A percentile compares a stretch with the other conserved stretches of the same genome.
phyloP scores from a whole-genome alignment of 1,140 invertebrate species.

The Papilio xuthus region DNA sequence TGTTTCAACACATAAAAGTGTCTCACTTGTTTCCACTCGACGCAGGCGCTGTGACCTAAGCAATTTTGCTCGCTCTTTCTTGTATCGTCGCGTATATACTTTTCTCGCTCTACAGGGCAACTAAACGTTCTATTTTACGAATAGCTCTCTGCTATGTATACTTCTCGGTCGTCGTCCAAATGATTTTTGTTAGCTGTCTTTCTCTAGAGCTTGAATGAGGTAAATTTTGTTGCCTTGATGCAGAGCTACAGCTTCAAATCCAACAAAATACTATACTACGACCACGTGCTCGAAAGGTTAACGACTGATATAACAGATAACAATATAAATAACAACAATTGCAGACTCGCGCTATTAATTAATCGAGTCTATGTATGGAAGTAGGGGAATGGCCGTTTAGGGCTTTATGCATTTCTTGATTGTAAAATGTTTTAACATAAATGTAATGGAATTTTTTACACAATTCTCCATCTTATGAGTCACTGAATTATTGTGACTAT shows the following conservation, averaged over 20 bases:
- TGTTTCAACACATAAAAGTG: conserved; percentile 48
- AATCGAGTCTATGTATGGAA: conserved; percentile 38
- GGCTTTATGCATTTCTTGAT: conserved; percentile 23
- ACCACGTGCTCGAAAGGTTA: conserved; percentile 76
- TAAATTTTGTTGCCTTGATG: conserved; percentile 76
- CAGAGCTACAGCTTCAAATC: conserved; percentile 81
- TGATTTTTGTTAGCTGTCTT: conserved; percentile 80
- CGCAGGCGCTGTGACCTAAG: conserved; percentile 77
- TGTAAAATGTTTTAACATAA: neutral
- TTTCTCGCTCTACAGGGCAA: conserved; percentile 64
- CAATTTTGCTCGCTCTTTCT: conserved; percentile 59
- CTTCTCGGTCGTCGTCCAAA: conserved; percentile 80
- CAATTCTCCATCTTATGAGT: neutral
- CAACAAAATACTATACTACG: conserved; percentile 77
- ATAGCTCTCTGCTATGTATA: conserved; percentile 81
- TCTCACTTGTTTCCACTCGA: conserved; percentile 67
- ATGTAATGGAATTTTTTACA: conserved; percentile 3
- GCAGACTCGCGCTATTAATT: conserved; percentile 41
- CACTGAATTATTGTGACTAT: neutral
- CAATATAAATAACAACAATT: conserved; percentile 75
- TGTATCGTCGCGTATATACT: conserved; percentile 47
- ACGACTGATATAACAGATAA: conserved; percentile 78
- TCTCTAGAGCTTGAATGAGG: conserved; percentile 80
- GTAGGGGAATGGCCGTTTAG: conserved; percentile 28
- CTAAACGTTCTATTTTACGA: conserved; percentile 79